Evolutionary conservation across 2,797 vertebrate genomes (phyloP).

Genomic region (Mormyrus proboscirostris): DNA sequence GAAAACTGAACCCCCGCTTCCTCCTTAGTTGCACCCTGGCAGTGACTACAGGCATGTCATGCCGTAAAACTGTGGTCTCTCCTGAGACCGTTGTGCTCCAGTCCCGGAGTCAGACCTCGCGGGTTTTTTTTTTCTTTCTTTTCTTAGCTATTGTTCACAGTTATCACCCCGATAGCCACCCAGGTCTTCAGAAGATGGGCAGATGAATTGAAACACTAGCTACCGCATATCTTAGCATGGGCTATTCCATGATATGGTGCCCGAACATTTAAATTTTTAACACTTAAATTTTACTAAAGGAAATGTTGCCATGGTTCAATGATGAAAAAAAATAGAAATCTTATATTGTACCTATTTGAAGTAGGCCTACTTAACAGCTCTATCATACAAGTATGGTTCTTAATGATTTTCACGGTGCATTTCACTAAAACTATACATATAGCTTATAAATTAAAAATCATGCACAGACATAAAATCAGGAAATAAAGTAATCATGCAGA

Average conservation of each 20-base stretch:
- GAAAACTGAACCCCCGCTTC: background rate
- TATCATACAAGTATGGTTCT: background rate
- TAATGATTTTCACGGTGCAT: background rate
- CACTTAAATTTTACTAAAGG: no score
- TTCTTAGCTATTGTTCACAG: background rate
- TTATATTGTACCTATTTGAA: background rate
- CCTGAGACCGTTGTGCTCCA: background rate
- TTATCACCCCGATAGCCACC: background rate
- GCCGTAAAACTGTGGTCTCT: background rate
- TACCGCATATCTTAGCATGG: background rate
- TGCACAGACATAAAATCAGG: background rate
- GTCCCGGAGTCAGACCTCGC: background rate
- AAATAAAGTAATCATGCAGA: background rate
- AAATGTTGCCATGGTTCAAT: background rate
- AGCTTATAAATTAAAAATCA: background rate
- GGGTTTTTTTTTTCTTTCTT: background rate
- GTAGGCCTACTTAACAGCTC: background rate
- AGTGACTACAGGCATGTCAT: background rate
- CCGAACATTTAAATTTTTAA: background rate
- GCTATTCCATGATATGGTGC: background rate
- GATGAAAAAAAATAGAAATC: background rate
- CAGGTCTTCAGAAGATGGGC: constrained; percentile 7
- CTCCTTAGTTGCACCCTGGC: background rate
- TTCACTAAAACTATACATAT: background rate
- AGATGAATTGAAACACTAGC: background rate